phyloP scores from a whole-genome alignment of 2,888 invertebrate genomes.

The Apodemia mormo region DNA sequence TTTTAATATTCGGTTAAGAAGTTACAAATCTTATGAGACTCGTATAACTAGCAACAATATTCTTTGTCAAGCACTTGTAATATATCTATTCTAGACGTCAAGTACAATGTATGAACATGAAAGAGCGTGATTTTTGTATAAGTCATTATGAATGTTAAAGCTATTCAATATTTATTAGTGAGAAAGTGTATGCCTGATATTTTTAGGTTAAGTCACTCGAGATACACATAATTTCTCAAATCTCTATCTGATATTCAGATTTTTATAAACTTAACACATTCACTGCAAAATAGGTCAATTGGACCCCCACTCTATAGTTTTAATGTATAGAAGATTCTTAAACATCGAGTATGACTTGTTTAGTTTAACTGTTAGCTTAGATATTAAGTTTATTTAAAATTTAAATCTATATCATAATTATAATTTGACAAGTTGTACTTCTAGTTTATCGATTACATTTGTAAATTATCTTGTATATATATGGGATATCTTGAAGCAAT shows the following conservation, averaged over 20 bases:
- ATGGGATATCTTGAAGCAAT: no score
- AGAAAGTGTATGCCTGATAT: slow-evolving; percentile 20
- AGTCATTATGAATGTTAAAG: slow-evolving; percentile 6
- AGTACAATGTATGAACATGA: slow-evolving; percentile 14
- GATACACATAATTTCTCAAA: background rate
- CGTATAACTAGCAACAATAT: no score
- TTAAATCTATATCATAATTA: background rate
- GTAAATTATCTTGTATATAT: background rate
- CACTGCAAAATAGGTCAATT: background rate
- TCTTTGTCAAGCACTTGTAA: no score
- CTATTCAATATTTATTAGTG: slow-evolving; percentile 25
- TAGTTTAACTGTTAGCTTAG: background rate
- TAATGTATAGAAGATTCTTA: background rate
- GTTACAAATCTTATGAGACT: no score
- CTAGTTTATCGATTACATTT: background rate
- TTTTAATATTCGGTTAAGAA: no score
- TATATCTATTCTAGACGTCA: slow-evolving; percentile 6
- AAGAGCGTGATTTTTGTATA: background rate
- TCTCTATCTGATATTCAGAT: slow-evolving; percentile 6
- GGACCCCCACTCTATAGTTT: background rate
- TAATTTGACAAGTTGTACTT: slow-evolving; percentile 6
- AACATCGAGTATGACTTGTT: slow-evolving; percentile 1
- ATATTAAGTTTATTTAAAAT: background rate
- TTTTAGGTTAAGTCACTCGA: background rate
- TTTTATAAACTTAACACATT: slow-evolving; percentile 3